phyloP scores from a whole-genome alignment of 1,140 invertebrate genomes.

The Drosophila parvula region DNA sequence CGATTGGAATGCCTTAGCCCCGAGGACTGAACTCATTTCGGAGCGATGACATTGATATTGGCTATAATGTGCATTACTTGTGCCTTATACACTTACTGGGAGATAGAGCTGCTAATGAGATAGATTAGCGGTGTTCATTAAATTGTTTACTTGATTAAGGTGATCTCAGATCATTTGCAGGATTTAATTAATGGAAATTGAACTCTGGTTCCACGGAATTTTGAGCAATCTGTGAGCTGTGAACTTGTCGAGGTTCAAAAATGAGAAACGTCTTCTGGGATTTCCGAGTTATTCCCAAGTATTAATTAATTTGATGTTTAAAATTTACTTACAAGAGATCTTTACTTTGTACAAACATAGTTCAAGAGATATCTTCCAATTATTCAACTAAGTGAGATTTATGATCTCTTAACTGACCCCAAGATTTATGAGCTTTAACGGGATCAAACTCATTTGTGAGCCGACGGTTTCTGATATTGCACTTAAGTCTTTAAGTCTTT shows the following conservation, averaged over 20 bases:
- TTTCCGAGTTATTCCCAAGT: neutral
- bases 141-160: constrained; percentile 36
- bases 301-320: too few relatives aligned
- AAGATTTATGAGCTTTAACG: constrained; percentile 70
- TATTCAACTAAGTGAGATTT: constrained; percentile 46
- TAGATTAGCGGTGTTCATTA: constrained; percentile 45
- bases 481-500: constrained; percentile 35
- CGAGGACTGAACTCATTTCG: constrained; percentile 49
- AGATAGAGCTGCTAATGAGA: constrained; percentile 13
- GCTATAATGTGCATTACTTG: constrained; percentile 21
- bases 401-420: constrained; percentile 47
- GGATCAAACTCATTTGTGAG: constrained; percentile 64
- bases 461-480: constrained; percentile 12
- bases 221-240: neutral
- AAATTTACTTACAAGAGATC: too few relatives aligned
- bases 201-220: neutral
- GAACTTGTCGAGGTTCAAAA: neutral
- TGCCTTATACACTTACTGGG: neutral
- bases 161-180: constrained; percentile 23
- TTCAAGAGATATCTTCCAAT: neutral
- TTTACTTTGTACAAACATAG: neutral
- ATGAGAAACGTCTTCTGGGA: neutral
- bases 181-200: neutral
- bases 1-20: constrained; percentile 58
- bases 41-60: constrained; percentile 72